phyloP scores from a whole-genome alignment of 2,888 invertebrate genomes.

The Rhyacophila evoluta region DNA sequence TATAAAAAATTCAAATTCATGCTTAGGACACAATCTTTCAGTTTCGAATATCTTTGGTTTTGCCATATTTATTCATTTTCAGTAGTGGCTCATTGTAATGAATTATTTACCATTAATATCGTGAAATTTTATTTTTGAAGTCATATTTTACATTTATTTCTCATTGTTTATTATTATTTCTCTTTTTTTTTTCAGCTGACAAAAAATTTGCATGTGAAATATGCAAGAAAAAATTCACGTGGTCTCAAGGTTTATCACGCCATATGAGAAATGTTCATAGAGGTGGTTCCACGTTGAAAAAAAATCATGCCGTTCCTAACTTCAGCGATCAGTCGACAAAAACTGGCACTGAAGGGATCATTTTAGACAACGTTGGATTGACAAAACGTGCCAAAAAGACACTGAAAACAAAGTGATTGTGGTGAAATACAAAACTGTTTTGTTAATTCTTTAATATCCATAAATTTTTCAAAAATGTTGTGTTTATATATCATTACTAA shows the following conservation, averaged over 20 bases:
- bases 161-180: slow-evolving; percentile 19
- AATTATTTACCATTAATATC: too few relatives aligned
- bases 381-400: background rate
- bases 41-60: too few relatives aligned
- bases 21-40: too few relatives aligned
- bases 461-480: too few relatives aligned
- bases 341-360: background rate
- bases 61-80: too few relatives aligned
- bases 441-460: too few relatives aligned
- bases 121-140: too few relatives aligned
- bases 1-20: too few relatives aligned
- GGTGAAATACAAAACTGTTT: too few relatives aligned
- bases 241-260: background rate
- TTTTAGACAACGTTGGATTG: background rate
- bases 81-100: too few relatives aligned
- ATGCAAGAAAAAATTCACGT: background rate
- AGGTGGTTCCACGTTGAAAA: background rate
- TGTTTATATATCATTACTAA: too few relatives aligned
- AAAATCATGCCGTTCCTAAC: background rate
- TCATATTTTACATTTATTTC: background rate
- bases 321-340: background rate
- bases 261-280: background rate
- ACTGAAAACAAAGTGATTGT: too few relatives aligned
- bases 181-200: slow-evolving; percentile 21
- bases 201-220: slow-evolving; percentile 6